phyloP scores from a whole-genome alignment of 2,113 vertebrate genomes.

The Tenrec ecaudatus region DNA sequence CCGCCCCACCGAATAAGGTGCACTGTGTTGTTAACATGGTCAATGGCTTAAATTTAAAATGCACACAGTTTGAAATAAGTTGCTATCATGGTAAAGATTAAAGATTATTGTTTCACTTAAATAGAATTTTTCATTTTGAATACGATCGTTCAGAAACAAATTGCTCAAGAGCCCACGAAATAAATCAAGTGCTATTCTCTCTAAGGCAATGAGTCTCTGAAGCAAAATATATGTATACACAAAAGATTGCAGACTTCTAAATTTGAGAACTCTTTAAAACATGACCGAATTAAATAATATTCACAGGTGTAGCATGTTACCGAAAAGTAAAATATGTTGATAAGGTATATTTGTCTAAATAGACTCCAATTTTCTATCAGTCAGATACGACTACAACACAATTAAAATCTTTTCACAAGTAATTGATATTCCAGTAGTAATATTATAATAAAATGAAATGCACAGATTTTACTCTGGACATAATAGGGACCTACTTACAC shows the following conservation, averaged over 20 bases:
- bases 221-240: slow-evolving; percentile 55
- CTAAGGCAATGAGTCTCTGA: slow-evolving; percentile 39
- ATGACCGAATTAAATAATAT: slow-evolving; percentile 53
- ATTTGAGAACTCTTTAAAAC: slow-evolving; percentile 28
- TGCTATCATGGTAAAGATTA: slow-evolving; percentile 65
- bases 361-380: slow-evolving; percentile 20
- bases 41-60: slow-evolving; percentile 77
- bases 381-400: slow-evolving; percentile 59
- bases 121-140: slow-evolving; percentile 61
- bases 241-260: slow-evolving; percentile 22
- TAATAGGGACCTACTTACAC: not conserved
- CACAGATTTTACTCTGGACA: slow-evolving; percentile 39
- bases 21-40: slow-evolving; percentile 70
- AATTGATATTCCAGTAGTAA: slow-evolving; percentile 44
- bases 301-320: slow-evolving; percentile 21
- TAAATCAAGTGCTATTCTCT: slow-evolving; percentile 36
- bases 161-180: slow-evolving; percentile 70
- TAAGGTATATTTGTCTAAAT: slow-evolving; percentile 60
- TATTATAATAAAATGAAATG: slow-evolving; percentile 51
- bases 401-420: slow-evolving; percentile 23
- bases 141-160: slow-evolving; percentile 55
- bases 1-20: slow-evolving; percentile 73
- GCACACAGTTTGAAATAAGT: slow-evolving; percentile 70
- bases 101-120: slow-evolving; percentile 79
- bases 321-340: slow-evolving; percentile 48